Evolutionary conservation across 2,888 invertebrate species (phyloP).

Genomic region (Acronicta leporina): DNA sequence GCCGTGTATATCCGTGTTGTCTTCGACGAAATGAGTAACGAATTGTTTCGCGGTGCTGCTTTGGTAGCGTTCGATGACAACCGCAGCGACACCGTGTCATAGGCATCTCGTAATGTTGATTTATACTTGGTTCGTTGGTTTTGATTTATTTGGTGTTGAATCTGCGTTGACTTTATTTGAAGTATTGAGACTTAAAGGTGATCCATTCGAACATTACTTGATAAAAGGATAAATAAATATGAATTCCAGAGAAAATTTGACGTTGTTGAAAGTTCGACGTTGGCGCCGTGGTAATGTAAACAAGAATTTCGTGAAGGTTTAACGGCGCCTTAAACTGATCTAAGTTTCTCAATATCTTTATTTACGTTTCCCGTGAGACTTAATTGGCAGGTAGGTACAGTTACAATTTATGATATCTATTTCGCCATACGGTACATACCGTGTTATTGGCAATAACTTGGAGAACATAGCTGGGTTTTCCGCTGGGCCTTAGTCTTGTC

Average conservation of each 20-base stretch:
- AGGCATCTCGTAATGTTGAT: constrained; percentile 41
- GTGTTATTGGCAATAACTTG: constrained; percentile 40
- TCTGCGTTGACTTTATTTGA: constrained; percentile 15
- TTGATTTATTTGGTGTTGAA: constrained; percentile 35
- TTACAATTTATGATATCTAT: constrained; percentile 62
- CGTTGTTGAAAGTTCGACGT: constrained; percentile 5
- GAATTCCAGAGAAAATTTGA: constrained; percentile 8
- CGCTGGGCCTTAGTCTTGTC: constrained; percentile 73
- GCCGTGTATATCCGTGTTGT: constrained; percentile 79
- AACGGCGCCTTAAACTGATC: constrained; percentile 43
- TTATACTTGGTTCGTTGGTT: constrained; percentile 33
- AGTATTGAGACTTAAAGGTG: constrained; percentile 11
- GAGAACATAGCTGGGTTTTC: constrained; percentile 64
- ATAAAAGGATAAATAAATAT: background rate
- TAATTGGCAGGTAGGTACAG: constrained; percentile 65
- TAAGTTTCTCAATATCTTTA: constrained; percentile 42
- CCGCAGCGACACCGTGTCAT: constrained; percentile 41
- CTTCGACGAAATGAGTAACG: constrained; percentile 65
- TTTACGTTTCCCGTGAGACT: constrained; percentile 53
- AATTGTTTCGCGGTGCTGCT: constrained; percentile 64
- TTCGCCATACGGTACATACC: constrained; percentile 52
- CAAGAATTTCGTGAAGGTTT: constrained; percentile 57
- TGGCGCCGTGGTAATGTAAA: constrained; percentile 25
- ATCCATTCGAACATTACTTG: constrained; percentile 3
- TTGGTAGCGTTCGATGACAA: constrained; percentile 59